These are phyloP conservation scores for Micropoecilia bifurca DNA, from an alignment of 2,797 vertebrate genomes.

Conservation along the genomic window DNA sequence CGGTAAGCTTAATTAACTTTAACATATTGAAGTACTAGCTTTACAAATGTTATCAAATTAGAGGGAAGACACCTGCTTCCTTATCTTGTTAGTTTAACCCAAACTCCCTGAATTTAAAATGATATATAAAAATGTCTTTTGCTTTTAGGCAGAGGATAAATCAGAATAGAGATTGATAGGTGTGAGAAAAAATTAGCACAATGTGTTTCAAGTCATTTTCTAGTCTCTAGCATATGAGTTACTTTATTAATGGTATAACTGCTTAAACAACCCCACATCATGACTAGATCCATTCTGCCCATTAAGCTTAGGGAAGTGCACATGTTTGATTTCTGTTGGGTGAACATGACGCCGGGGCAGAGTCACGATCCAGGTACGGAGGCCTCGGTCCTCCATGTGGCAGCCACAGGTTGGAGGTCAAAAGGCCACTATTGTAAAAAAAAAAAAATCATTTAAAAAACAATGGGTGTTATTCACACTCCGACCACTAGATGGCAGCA, in stretches of 20 bases:
- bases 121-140: background rate
- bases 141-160: background rate
- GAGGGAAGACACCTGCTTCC: background rate
- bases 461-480: background rate
- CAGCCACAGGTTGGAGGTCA: too few relatives aligned
- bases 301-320: background rate
- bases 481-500: background rate
- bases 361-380: too few relatives aligned
- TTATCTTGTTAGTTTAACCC: background rate
- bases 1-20: background rate
- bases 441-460: background rate
- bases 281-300: background rate
- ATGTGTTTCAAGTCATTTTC: background rate
- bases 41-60: too few relatives aligned
- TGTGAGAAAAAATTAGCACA: background rate
- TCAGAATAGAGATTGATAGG: background rate
- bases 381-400: too few relatives aligned
- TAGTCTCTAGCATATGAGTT: background rate
- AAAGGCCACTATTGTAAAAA: background rate
- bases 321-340: background rate
- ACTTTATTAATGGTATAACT: background rate
- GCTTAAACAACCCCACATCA: background rate
- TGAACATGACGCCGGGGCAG: background rate
- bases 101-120: background rate
- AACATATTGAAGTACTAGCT: too few relatives aligned